Evolutionary conservation across 1,140 invertebrate species (phyloP), one percentile per base, ranked within the genome.

Genomic region (Drosophila triauraria): DNA sequence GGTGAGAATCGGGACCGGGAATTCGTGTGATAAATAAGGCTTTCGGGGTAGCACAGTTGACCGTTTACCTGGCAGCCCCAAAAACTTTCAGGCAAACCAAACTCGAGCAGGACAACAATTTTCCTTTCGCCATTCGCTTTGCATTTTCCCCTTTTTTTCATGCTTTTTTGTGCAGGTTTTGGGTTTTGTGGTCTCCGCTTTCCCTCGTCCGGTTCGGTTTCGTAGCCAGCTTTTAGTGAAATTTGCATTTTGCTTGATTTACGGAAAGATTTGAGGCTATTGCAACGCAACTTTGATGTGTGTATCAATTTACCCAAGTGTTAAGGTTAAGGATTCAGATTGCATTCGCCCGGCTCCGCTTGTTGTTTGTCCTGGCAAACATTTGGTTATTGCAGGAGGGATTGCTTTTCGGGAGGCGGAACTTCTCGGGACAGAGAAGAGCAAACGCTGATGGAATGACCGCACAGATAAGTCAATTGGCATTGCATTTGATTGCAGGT

Each of bases 181-280:
- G 56, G 50, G 69, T 62, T 69, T 71, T 84, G 76, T 50, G 81
- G 81, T 84, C 64, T 84, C 62, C 61, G 69, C 53, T 83, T 80
- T 67, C 48, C 32, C 42, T 32, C 46, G 56, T 42, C 40, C 48
- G 51, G 5, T 47, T 54, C 44, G 32, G 17, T 67, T 60, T 47
- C 46, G 40, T 48, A 43, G 47, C 62, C 75, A 62, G 84, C 72
- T 84, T 71, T 88, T 83, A 78, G 80, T 60, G 59, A 88, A 83
- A 87, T 88, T 87, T 87, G 69, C 84, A 87, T 87, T 87, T 88
- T 87, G 84, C 80, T 87, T 87, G 84, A 88, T 88, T 87, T 87
- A 88, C 77, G 84, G 80, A 87, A 78, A 87, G 84, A 87, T 87
- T 87, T 88, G 84, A 86, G 84, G 84, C 84, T 88, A 84, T 83